Evolutionary conservation across 2,797 vertebrate species (phyloP), one percentile per base, ranked within the genome.

Genomic region (Rousettus madagascariensis): DNA sequence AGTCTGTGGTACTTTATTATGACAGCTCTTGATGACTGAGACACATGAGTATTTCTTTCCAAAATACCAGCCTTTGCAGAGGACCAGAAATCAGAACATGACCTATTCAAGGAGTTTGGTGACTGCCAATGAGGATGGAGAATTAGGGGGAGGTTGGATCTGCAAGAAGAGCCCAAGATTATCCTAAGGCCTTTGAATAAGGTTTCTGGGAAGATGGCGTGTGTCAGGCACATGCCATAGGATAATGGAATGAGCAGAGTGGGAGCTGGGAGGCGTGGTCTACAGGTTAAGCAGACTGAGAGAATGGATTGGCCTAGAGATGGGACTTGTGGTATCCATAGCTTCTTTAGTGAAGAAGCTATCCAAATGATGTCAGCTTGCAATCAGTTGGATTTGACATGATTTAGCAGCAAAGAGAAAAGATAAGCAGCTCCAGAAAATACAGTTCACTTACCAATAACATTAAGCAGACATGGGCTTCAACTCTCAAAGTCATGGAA

Each of bases 381-480:
- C 16, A 69, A 78, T 72, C 65, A 65, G 6, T 51, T 85, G 49
- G 72, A 77, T 90, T 93, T 90, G 19, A 75, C 36, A 66, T 6
- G 66, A n/a, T 41, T 93, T 75, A 84, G 36, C 63, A 72, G n/a
- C n/a, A 80, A 36, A 86, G 83, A 65, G 22, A 61, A 90, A 90
- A 87, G 26, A 86, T 53, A 49, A 84, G 6, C 38, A 74, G 33
- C 38, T 94, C 55, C 46, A 36, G 65, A 51, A 92, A 74, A 20
- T 55, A 26, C 1, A 86, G 3, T 49, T 84, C 28, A 43, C n/a
- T 91, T 36, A 53, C 13, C 30, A 83, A 15, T 26, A 1, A 49
- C 74, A 38, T 74, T 94, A 75, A 61, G 12, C 43, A 95, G 78
- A 83, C 30, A 22, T 5, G 51, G 30, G 61, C 22, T 95, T 95